phyloP scores from a whole-genome alignment of 2,113 vertebrate species.

The Vombatus ursinus region DNA sequence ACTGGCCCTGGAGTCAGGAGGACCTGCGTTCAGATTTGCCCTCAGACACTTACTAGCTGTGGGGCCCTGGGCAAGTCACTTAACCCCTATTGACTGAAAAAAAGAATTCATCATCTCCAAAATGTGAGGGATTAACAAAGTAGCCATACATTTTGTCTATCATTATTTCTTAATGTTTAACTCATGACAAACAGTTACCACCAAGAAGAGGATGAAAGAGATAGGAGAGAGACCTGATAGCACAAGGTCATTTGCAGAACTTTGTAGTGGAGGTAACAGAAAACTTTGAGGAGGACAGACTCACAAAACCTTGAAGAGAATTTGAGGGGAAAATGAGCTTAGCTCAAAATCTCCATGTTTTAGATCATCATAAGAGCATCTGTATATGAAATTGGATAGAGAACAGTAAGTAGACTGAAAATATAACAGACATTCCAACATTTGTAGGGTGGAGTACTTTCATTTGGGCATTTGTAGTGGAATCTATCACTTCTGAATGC shows the following conservation, averaged over 20 bases:
- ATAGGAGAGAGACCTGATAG: background rate
- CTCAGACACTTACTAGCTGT: too few relatives aligned
- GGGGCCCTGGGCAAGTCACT: too few relatives aligned
- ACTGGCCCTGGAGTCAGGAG: too few relatives aligned
- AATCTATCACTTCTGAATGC: background rate
- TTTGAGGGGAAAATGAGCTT: background rate
- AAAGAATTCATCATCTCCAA: background rate
- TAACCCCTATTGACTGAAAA: too few relatives aligned
- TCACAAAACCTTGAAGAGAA: background rate
- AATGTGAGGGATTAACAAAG: background rate
- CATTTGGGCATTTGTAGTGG: background rate
- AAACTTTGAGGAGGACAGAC: background rate
- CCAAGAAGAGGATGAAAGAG: background rate
- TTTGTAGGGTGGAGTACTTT: background rate
- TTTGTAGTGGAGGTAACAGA: background rate
- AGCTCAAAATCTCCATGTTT: background rate
- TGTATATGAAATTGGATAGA: background rate
- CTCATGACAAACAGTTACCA: background rate
- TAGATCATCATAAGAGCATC: background rate
- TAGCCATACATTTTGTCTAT: background rate
- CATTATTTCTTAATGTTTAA: background rate
- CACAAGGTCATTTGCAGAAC: background rate
- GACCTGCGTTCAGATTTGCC: too few relatives aligned
- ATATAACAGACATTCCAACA: background rate
- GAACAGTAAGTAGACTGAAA: background rate